A percentile compares a stretch with the other conserved stretches of the same genome.
These are phyloP conservation scores for Leptobrachium ailaonicum DNA, from an alignment of 2,113 vertebrate genomes.

Conservation along the genomic window DNA sequence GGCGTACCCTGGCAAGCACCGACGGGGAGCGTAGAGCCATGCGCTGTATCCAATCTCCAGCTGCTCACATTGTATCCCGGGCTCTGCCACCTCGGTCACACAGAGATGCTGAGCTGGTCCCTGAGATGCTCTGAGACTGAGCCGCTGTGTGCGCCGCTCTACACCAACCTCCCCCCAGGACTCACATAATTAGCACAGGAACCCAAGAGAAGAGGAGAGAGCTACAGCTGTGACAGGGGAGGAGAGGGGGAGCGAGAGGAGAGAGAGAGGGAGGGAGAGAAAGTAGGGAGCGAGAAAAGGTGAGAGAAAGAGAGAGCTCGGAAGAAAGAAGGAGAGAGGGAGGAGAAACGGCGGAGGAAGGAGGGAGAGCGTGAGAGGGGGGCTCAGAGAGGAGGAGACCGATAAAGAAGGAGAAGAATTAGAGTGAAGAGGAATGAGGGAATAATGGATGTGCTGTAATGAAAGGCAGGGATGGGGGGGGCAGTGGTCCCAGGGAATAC, in stretches of 20 bases:
- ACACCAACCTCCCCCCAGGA: conserved; percentile 41
- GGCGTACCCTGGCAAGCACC: conserved; percentile 19
- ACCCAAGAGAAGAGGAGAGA: conserved; percentile 45
- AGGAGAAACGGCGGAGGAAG: background rate
- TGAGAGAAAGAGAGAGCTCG: background rate
- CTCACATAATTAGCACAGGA: conserved; percentile 47
- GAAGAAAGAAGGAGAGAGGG: conserved; percentile 7
- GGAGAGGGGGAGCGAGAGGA: fast-evolving
- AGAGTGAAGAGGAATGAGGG: background rate
- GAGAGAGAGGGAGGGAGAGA: background rate
- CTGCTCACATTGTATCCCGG: conserved; percentile 17
- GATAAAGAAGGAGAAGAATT: background rate
- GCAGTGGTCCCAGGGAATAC: too few relatives aligned
- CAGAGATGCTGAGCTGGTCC: conserved; percentile 31
- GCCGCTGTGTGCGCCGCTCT: conserved; percentile 22
- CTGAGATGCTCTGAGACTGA: conserved; percentile 40
- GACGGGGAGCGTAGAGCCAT: conserved; percentile 22
- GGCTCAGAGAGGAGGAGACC: background rate
- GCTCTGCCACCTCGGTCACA: conserved; percentile 19
- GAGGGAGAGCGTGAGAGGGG: background rate
- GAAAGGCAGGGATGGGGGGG: too few relatives aligned
- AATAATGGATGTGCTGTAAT: background rate
- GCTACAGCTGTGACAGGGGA: conserved; percentile 35
- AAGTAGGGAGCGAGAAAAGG: background rate
- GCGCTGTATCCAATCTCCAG: conserved; percentile 20